Base-by-base conservation (phyloP, 2,113 vertebrate species). In the Plecotus auritus region DNA sequence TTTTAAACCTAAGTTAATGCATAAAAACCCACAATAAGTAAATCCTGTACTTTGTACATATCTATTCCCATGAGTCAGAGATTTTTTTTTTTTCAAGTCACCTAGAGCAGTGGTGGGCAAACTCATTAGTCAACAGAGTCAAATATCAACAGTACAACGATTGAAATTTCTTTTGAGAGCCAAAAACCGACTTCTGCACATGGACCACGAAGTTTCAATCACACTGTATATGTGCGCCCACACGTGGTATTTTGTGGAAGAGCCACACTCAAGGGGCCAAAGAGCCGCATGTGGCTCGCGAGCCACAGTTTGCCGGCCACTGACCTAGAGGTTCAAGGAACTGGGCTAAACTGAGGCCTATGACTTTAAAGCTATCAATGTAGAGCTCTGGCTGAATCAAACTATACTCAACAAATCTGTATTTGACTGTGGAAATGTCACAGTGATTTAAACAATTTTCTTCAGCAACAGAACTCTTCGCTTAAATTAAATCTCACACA, bases 401-500 rank as follows among this genome's bases (percentile, higher is more conserved):
- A 61, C 77, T 80, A 80, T 12, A 37, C 7, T 93, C 54, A 54
- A 61, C 56, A 89, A 80, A 77, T 77, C 56, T 80, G 22, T 76
- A 92, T 82, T 93, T 74, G 30, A 47, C 49, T 69, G 2, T 72
- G 20, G 47, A 92, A 85, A 47, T 51, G 35, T 30, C 32, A 56
- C 2, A 69, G 54, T 40, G 35, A 84, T 78, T 91, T 30, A 76
- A 64, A 70, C 12, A 32, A 30, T 4, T 56, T 85, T 78, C 77
- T 85, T 84, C 66, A 90, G 49, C 70, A 95, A 51, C 5, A 85
- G 51, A 88, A 59, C 7, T n/a, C 76, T 84, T 95, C 35, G 49
- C 83, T 95, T 92, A 90, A 92, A 84, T 97, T 88, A 91, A 86
- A 54, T 64, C 12, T 76, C 66, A 93, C 59, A 90, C 45, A 96